Evolutionary conservation across 2,888 invertebrate species (phyloP), one percentile per base, ranked within the genome.

Genomic region (Lamproptera curius): DNA sequence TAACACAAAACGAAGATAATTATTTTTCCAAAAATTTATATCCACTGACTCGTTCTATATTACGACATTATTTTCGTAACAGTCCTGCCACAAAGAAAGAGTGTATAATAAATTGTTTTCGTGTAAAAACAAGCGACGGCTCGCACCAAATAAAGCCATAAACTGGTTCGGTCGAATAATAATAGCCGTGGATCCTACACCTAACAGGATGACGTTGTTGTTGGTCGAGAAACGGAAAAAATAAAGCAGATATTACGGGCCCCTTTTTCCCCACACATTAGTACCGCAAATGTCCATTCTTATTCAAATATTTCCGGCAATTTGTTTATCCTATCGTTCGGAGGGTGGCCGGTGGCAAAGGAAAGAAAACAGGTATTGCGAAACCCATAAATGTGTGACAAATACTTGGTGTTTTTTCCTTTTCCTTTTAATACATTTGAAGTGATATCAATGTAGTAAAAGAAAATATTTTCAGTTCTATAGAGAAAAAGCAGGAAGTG

Each of bases 261-360:
- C 69, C 70, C 64, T 69, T 67, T 75, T 73, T 78, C 81, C 82
- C 82, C 82, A 84, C 76, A 80, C 82, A 84, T 85, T 86, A 85
- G 82, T 82, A 68, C 71, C 76, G 73, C 67, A 76, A 83, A 78
- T 72, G 72, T 73, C 68, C 79, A 83, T 84, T 87, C 77, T 82
- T 80, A 86, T 85, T 85, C 82, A 86, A 87, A 87, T 84, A 81
- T 81, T 84, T 84, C 79, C 80, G 76, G 77, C 79, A 81, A 82
- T 84, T 86, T 82, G 82, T 84, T 84, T 78, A 73, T 76, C 70
- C 77, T 76, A 76, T 79, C 80, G 70, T 76, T 76, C 70, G 72
- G 67, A 72, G 70, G 63, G 63, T 2, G 10, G 28, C 3, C n/a
- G 4, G 28, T 6, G 67, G 67, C 67, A 28, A 6, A n/a, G 64